Evolutionary conservation across 2,888 invertebrate species (phyloP).

Genomic region (Unio delphinus): DNA sequence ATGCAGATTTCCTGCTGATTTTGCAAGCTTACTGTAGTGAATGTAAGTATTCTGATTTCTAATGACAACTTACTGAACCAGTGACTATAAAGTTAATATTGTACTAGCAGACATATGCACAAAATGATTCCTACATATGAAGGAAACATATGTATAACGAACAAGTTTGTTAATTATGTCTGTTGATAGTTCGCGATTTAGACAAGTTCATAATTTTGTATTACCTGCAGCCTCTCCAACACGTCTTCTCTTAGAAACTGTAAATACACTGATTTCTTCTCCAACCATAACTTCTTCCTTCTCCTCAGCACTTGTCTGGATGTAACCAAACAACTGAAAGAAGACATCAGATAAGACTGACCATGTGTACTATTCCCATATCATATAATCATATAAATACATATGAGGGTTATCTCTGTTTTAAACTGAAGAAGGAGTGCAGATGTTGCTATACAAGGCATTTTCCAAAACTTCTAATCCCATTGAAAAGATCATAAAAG

Average conservation of each 20-base stretch:
- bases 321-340: slow-evolving; percentile 65
- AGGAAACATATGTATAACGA: no score
- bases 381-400: not conserved
- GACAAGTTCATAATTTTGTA: not conserved
- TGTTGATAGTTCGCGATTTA: no score
- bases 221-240: slow-evolving; percentile 69
- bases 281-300: slow-evolving; percentile 59
- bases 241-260: slow-evolving; percentile 59
- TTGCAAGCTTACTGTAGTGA: no score
- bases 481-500: no score
- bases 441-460: no score
- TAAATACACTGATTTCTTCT: slow-evolving; percentile 67
- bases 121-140: no score
- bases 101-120: not conserved
- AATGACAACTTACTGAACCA: no score
- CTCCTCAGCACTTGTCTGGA: slow-evolving; percentile 61
- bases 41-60: no score
- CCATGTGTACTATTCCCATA: not conserved
- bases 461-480: no score
- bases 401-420: not conserved
- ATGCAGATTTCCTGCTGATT: no score
- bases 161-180: no score
- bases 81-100: not conserved
- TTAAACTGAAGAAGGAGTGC: not conserved
- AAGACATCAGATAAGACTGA: slow-evolving; percentile 9